These are phyloP conservation scores for Dascyllus trimaculatus DNA, from an alignment of 2,113 vertebrate genomes.

Conservation along the genomic window DNA sequence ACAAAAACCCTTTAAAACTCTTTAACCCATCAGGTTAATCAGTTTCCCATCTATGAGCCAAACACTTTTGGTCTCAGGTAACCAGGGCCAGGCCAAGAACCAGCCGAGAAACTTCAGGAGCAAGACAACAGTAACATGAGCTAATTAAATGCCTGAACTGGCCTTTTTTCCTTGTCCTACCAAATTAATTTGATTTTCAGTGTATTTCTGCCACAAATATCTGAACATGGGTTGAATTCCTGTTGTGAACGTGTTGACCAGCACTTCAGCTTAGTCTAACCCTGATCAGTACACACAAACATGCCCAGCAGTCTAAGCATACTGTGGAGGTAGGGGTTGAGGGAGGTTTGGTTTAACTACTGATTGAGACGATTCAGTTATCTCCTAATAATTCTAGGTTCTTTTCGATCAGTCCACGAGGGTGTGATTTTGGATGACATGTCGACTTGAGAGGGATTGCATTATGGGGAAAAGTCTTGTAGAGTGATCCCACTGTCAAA, in stretches of 20 bases:
- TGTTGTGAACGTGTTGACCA: not conserved
- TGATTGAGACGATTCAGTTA: slow-evolving; percentile 12
- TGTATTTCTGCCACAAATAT: slow-evolving; percentile 28
- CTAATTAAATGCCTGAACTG: no score
- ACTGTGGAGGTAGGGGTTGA: slow-evolving; percentile 39
- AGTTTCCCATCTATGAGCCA: no score
- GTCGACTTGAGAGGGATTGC: slow-evolving; percentile 6
- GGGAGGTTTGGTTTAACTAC: slow-evolving; percentile 49
- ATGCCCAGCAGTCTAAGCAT: slow-evolving; percentile 24
- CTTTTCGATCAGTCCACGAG: not conserved
- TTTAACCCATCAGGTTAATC: not conserved
- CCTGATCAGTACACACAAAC: slow-evolving; percentile 32
- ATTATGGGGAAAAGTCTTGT: slow-evolving; percentile 41
- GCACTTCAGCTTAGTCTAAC: not conserved
- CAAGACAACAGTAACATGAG: not conserved
- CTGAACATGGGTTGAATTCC: slow-evolving; percentile 1
- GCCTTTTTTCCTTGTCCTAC: no score
- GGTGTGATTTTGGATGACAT: slow-evolving; percentile 4
- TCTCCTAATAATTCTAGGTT: slow-evolving; percentile 3
- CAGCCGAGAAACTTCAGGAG: not conserved
- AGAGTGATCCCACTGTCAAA: slow-evolving; percentile 15
- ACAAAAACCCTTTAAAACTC: not conserved
- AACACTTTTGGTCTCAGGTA: no score
- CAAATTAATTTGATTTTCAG: not conserved
- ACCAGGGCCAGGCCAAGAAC: not conserved